Evolutionary conservation across 2,113 vertebrate species (phyloP).

Genomic region (Pluvianellus socialis): DNA sequence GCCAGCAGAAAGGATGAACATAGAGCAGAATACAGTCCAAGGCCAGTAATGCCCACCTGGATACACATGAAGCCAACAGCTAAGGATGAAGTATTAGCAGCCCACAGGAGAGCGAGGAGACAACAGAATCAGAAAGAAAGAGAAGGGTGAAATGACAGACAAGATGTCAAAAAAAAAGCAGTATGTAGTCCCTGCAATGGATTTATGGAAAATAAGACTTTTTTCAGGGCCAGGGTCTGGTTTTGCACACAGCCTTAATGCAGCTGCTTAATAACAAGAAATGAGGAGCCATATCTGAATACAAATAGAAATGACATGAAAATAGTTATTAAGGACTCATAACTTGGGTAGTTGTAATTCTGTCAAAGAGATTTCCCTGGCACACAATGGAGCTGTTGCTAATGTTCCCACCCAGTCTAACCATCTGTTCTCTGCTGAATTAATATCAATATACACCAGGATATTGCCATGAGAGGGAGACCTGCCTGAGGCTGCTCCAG

Average conservation of each 20-base stretch:
- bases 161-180: neutral
- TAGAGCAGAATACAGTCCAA: neutral
- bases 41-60: neutral
- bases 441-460: neutral
- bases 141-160: neutral
- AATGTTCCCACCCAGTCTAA: neutral
- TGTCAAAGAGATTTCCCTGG: neutral
- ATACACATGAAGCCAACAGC: neutral
- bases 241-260: neutral
- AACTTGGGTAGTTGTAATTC: neutral
- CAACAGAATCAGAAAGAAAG: neutral
- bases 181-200: neutral
- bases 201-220: neutral
- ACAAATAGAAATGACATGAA: neutral
- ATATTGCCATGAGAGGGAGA: neutral
- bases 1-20: neutral
- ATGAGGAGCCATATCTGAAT: neutral
- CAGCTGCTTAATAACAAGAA: neutral
- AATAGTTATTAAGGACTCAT: neutral
- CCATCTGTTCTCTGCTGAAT: neutral
- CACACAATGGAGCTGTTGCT: neutral
- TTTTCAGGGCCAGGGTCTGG: neutral
- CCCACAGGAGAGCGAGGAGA: neutral
- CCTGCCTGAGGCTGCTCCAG: neutral
- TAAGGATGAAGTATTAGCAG: neutral